Conservation (phyloP, 2,797 vertebrate species). For the Labroides dimidiatus region DNA sequence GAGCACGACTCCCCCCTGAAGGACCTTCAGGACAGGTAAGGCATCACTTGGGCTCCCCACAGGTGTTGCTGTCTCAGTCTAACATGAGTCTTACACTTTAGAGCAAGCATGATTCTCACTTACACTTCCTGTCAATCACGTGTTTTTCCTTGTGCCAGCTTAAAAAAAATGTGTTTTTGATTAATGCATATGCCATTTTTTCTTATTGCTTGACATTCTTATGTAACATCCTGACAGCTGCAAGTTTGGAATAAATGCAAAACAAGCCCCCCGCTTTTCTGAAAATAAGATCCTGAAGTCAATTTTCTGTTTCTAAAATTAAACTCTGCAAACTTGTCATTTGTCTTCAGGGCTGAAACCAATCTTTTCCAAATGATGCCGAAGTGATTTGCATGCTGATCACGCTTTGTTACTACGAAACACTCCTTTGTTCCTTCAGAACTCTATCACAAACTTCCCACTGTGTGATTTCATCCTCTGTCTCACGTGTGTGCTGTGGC, state of each 20-base stretch:
- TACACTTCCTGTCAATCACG: constrained; percentile 13
- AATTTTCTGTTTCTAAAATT: constrained; percentile 13
- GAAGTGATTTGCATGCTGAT: constrained; percentile 1
- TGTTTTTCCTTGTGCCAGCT: constrained; percentile 4
- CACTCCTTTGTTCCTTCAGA: not conserved
- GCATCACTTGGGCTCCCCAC: constrained; percentile 44
- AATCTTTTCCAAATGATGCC: constrained; percentile 9
- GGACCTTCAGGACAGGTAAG: constrained; percentile 78
- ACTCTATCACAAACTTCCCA: constrained; percentile 37
- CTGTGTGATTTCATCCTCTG: constrained; percentile 18
- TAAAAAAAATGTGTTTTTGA: not conserved
- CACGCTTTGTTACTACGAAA: not conserved
- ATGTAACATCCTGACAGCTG: not conserved
- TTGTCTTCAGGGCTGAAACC: not conserved
- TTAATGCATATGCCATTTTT: not conserved
- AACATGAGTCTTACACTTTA: constrained; percentile 36
- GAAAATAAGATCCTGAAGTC: not conserved
- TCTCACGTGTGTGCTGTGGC: constrained; percentile 53
- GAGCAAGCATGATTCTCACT: constrained; percentile 36
- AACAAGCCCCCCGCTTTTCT: not conserved
- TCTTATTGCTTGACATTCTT: not conserved
- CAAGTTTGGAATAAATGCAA: not conserved
- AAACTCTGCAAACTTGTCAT: constrained; percentile 1
- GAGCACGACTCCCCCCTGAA: constrained; percentile 55
- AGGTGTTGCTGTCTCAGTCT: constrained; percentile 53